A percentile compares a stretch with the other conserved stretches of the same genome.
Conservation (phyloP, 2,888 invertebrate genomes). For the Microchrysa polita region DNA sequence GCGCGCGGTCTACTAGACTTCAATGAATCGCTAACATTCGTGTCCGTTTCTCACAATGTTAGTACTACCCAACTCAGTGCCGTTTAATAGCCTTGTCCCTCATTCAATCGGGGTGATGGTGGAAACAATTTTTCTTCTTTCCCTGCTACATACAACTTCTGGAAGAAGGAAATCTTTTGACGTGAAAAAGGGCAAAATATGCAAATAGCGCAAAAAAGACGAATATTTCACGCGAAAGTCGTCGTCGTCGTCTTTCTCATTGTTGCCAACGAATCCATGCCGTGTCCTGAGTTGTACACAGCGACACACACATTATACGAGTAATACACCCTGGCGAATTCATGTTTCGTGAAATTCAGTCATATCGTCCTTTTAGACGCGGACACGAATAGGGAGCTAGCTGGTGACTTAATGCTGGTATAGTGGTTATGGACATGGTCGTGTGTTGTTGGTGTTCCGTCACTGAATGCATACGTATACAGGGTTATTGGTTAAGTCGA, state of each 20-base stretch:
- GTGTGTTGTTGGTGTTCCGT: not conserved
- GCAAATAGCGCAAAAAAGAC: conserved; percentile 34
- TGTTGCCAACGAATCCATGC: not conserved
- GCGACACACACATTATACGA: too few species aligned
- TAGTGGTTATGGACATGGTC: not conserved
- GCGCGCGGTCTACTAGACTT: not conserved
- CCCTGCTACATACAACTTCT: not conserved
- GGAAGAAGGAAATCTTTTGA: conserved; percentile 12
- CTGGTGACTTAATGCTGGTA: not conserved
- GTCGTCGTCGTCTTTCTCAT: not conserved
- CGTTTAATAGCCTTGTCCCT: not conserved
- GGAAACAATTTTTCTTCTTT: conserved; percentile 13
- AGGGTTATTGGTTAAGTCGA: too few species aligned
- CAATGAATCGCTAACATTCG: not conserved
- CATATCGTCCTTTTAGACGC: too few species aligned
- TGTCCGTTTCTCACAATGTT: not conserved
- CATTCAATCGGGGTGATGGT: not conserved
- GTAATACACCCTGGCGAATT: not conserved
- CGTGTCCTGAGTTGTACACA: too few species aligned
- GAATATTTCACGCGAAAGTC: conserved; percentile 10
- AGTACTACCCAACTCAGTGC: not conserved
- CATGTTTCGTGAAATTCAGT: too few species aligned
- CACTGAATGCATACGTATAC: too few species aligned
- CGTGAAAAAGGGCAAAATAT: conserved; percentile 36
- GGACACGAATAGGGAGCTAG: not conserved